Base-by-base conservation (phyloP, 2,888 invertebrate species). In the Stenotaenia linearis region DNA sequence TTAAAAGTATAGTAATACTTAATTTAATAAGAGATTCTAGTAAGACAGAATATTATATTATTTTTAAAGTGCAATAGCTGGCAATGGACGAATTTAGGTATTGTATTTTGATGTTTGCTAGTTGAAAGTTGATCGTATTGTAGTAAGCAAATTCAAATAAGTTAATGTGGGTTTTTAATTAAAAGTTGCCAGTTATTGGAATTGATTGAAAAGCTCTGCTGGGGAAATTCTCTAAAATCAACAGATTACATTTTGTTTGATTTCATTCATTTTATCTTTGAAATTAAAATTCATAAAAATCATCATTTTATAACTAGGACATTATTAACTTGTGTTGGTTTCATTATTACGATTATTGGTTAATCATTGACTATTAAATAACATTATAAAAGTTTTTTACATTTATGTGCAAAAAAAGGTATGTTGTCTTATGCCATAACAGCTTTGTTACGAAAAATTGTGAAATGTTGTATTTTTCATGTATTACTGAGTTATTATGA, bases 31-130 rank as follows among this genome's bases (percentile, higher is more conserved):
- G 15, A 37, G 10, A 10, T 6, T 37, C 15, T 45, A 18, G 45
- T 45, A 15, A 45, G 45, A 45, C 45, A 45, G n/a, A 37, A 45
- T 45, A 45, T 61, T 61, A 25, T 28, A 61, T 61, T 28, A 25
- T 61, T 61, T 56, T 61, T 61, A 23, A 61, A 25, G 61, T 61
- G 61, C 61, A 61, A 61, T 61, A 61, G 28, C 61, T 61, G 61
- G 61, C 61, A 61, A 61, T 61, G 23, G 10, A 18, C n/a, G 32
- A 32, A 18, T 45, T 3, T 45, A 18, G n/a, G 45, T 56, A 23
- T 25, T 25, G 61, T 28, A 61, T 61, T 45, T 61, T 25, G 25
- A 12, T 23, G 10, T 61, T 25, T 61, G 25, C 23, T 61, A 28
- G 61, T 28, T 61, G 23, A 18, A 45, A n/a, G 45, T 45, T 45